Conservation (phyloP, 2,113 vertebrate genomes). For the Eurypyga helias region DNA sequence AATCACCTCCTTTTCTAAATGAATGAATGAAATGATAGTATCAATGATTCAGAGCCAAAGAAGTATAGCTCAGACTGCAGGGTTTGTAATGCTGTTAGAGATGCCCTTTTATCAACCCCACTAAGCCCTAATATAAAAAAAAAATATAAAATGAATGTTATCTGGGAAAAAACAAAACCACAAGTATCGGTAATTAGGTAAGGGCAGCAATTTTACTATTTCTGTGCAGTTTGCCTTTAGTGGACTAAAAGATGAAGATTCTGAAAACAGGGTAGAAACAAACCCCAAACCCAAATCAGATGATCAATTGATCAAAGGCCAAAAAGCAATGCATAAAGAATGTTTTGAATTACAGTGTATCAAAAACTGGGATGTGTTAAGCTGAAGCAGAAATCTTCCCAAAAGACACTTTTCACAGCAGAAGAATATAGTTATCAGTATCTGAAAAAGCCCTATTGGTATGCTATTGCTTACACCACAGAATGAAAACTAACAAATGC, state of each 20-base stretch:
- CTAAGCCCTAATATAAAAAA: neutral
- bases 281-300: conserved; percentile 33
- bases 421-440: neutral
- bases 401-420: neutral
- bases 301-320: conserved; percentile 33
- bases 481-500: neutral
- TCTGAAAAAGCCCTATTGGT: neutral
- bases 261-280: conserved; percentile 57
- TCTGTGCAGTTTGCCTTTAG: conserved; percentile 69
- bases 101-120: neutral
- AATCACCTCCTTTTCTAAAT: neutral
- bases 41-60: neutral
- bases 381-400: neutral
- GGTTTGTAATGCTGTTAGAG: neutral
- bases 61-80: neutral
- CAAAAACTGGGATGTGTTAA: neutral
- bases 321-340: conserved; percentile 46
- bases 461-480: neutral
- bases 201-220: neutral
- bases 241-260: conserved; percentile 53
- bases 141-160: neutral
- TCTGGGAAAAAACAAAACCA: neutral
- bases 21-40: neutral
- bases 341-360: neutral
- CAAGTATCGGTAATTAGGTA: neutral